Percentiles rank a stretch among this genome's conserved stretches.
Evolutionary conservation across 2,888 invertebrate species (phyloP).

Genomic region (Oligia strigilis): DNA sequence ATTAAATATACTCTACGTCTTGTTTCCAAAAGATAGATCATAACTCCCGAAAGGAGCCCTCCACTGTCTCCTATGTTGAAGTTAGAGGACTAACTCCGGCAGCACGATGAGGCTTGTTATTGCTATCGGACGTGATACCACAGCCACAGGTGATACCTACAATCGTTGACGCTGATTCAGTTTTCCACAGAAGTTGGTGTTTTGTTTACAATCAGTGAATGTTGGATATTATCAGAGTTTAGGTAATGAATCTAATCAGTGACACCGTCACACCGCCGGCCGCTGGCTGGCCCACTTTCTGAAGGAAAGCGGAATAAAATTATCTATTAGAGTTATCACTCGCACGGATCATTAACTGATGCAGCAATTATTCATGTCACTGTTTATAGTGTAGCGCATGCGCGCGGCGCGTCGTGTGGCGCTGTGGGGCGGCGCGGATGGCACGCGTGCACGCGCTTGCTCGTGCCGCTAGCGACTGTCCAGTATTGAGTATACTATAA

Average conservation of each 20-base stretch:
- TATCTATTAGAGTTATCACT: slow-evolving; percentile 71
- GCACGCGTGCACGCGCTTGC: slow-evolving; percentile 68
- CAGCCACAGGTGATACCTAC: background rate
- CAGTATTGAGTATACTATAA: too few species aligned
- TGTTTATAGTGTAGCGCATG: slow-evolving; percentile 14
- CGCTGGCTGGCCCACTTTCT: slow-evolving; percentile 69
- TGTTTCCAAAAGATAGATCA: background rate
- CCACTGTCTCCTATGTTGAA: background rate
- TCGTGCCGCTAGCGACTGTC: slow-evolving; percentile 74
- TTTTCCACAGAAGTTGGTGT: slow-evolving; percentile 20
- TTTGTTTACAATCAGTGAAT: slow-evolving; percentile 17
- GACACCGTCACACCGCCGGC: slow-evolving; percentile 19
- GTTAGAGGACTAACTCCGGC: background rate
- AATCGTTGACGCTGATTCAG: slow-evolving; percentile 2
- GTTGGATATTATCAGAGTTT: slow-evolving; percentile 11
- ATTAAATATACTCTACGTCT: background rate
- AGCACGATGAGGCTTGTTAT: background rate
- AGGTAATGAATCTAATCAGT: slow-evolving; percentile 70
- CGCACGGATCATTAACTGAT: slow-evolving; percentile 72
- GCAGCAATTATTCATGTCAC: slow-evolving; percentile 67
- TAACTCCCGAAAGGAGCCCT: background rate
- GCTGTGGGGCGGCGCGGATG: slow-evolving; percentile 29
- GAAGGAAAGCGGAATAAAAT: slow-evolving; percentile 65
- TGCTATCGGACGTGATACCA: background rate
- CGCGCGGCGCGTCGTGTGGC: slow-evolving; percentile 24